Percentiles rank a stretch among this genome's conserved stretches.
These are phyloP conservation scores for Vireo altiloquus DNA, from an alignment of 2,113 vertebrate genomes.

Conservation along the genomic window DNA sequence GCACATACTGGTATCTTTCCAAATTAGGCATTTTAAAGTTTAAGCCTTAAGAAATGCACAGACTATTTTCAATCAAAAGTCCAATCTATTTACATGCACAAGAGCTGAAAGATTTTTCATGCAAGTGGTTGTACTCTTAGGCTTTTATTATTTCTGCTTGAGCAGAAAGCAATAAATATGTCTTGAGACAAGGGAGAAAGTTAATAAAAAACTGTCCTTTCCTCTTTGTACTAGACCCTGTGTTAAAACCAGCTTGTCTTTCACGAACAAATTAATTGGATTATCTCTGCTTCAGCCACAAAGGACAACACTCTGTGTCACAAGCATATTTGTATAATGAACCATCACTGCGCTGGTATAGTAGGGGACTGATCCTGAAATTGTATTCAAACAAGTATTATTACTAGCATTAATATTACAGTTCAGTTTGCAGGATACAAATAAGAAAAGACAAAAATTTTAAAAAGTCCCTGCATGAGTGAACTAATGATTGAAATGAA, in stretches of 20 bases:
- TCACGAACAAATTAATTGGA: constrained; percentile 76
- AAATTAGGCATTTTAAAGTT: constrained; percentile 38
- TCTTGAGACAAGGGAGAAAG: constrained; percentile 69
- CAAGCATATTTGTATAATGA: constrained; percentile 61
- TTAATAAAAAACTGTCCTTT: constrained; percentile 75
- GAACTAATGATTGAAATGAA: neutral
- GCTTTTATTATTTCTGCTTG: constrained; percentile 71
- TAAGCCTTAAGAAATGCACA: constrained; percentile 28
- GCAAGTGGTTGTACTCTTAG: constrained; percentile 33
- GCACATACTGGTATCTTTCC: neutral
- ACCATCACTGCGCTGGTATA: constrained; percentile 23
- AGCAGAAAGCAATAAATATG: constrained; percentile 72
- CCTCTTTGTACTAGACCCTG: constrained; percentile 50
- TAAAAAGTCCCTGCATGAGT: neutral
- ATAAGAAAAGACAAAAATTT: neutral
- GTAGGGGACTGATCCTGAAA: constrained; percentile 1
- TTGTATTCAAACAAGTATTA: neutral
- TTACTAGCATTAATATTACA: neutral
- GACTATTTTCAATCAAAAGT: constrained; percentile 35
- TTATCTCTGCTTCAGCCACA: constrained; percentile 61
- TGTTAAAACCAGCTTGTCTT: constrained; percentile 69
- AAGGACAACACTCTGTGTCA: constrained; percentile 59
- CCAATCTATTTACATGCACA: constrained; percentile 45
- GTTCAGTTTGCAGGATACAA: neutral
- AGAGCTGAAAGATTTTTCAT: constrained; percentile 37